Evolutionary conservation across 2,888 invertebrate genomes (phyloP).

Genomic region (Trachelus stipa): DNA sequence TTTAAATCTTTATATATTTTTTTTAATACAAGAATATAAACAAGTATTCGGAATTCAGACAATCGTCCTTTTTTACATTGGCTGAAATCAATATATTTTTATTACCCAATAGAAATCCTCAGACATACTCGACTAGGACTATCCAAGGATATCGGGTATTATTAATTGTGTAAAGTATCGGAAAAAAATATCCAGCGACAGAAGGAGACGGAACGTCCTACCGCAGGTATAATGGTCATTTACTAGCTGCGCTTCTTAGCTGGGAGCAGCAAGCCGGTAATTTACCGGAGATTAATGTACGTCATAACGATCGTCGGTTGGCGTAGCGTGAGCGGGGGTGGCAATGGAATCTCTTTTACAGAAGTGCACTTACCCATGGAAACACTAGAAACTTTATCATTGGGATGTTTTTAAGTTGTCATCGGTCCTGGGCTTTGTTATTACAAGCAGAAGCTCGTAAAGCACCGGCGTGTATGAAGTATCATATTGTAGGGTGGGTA

Average conservation of each 20-base stretch:
- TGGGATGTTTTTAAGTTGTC: constrained; percentile 54
- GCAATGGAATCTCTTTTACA: not conserved
- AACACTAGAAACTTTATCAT: constrained; percentile 29
- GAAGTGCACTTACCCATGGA: not conserved
- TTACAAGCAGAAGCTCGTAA: constrained; percentile 57
- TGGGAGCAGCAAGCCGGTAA: not conserved
- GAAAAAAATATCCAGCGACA: not conserved
- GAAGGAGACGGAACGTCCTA: not conserved
- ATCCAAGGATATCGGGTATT: not conserved
- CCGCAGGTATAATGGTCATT: not conserved
- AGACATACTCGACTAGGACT: not conserved
- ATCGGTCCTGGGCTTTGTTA: constrained; percentile 53
- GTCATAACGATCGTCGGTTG: not conserved
- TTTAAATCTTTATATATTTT: not conserved
- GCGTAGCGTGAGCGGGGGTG: constrained; percentile 24
- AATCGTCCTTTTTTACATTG: not conserved
- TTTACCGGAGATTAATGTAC: not conserved
- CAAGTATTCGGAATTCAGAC: not conserved
- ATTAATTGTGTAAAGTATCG: not conserved
- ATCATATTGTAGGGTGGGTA: constrained; percentile 39
- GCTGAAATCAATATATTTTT: not conserved
- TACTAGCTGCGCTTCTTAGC: not conserved
- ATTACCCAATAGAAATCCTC: not conserved
- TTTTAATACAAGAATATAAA: not conserved
- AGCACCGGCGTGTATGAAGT: constrained; percentile 39